These are phyloP conservation scores for Austrolebias charrua DNA, from an alignment of 2,797 vertebrate species.

Conservation along the genomic window DNA sequence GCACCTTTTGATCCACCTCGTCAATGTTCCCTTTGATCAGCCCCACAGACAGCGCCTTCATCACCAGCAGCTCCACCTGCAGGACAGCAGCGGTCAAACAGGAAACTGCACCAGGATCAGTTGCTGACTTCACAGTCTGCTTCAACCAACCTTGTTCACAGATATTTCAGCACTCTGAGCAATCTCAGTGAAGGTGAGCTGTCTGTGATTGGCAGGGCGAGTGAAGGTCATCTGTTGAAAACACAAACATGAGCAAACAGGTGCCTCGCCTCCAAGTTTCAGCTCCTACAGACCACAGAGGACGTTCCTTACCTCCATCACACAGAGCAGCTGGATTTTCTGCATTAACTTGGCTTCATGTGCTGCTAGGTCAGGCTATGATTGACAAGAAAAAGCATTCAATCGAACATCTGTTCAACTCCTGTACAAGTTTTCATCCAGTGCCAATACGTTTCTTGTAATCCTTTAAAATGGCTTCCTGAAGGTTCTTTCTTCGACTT, in stretches of 20 bases:
- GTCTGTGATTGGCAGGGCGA: slow-evolving; percentile 93
- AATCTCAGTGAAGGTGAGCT: slow-evolving; percentile 96
- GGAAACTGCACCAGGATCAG: background rate
- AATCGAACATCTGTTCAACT: background rate
- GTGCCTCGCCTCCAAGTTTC: too few relatives aligned
- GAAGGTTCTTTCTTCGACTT: background rate
- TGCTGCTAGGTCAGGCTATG: slow-evolving; percentile 92
- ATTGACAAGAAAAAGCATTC: slow-evolving; percentile 7
- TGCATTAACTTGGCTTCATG: slow-evolving; percentile 92
- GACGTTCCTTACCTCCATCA: slow-evolving; percentile 90
- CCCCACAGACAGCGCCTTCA: slow-evolving; percentile 96
- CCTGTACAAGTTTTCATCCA: too few relatives aligned
- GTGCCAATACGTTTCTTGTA: background rate
- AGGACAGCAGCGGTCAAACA: background rate
- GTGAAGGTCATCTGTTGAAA: slow-evolving; percentile 95
- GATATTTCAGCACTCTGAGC: slow-evolving; percentile 91
- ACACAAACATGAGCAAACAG: background rate
- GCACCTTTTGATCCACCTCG: slow-evolving; percentile 94
- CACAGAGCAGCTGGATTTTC: slow-evolving; percentile 95
- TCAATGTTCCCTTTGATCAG: slow-evolving; percentile 96
- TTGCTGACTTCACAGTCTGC: background rate
- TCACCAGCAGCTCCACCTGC: slow-evolving; percentile 96
- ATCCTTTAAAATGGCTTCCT: background rate
- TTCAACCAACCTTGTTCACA: slow-evolving; percentile 86
- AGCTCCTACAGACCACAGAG: too few relatives aligned